phyloP scores from a whole-genome alignment of 2,888 invertebrate species.

The Aphidius colemani region DNA sequence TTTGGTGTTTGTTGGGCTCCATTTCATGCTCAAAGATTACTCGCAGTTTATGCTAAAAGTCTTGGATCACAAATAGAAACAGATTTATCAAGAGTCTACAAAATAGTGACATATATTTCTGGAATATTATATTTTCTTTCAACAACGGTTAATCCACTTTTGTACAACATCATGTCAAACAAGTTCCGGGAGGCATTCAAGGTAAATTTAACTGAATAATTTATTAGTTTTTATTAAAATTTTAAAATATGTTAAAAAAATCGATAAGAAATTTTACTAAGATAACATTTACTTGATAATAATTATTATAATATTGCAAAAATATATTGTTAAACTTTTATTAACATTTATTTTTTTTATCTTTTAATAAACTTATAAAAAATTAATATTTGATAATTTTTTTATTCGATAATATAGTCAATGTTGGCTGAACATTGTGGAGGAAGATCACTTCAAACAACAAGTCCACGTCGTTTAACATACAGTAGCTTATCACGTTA shows the following conservation, averaged over 20 bases:
- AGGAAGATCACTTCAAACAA: slow-evolving; percentile 41
- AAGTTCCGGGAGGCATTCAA: slow-evolving; percentile 74
- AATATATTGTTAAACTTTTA: background rate
- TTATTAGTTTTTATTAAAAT: background rate
- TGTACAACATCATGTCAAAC: slow-evolving; percentile 74
- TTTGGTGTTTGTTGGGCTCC: slow-evolving; percentile 87
- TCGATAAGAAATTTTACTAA: slow-evolving; percentile 36
- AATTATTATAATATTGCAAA: background rate
- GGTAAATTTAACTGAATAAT: slow-evolving; percentile 54
- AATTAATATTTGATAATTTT: slow-evolving; percentile 14
- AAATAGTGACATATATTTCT: slow-evolving; percentile 66
- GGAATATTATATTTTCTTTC: slow-evolving; percentile 72
- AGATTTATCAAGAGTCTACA: slow-evolving; percentile 61
- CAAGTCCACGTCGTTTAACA: slow-evolving; percentile 43
- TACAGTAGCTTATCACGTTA: slow-evolving; percentile 53
- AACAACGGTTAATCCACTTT: slow-evolving; percentile 72
- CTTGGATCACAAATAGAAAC: slow-evolving; percentile 62
- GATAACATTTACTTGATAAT: slow-evolving; percentile 30
- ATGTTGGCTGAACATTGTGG: slow-evolving; percentile 60
- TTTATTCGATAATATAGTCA: slow-evolving; percentile 47
- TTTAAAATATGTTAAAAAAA: too few species aligned
- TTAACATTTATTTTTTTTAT: too few species aligned
- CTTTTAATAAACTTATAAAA: too few species aligned
- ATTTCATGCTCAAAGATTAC: slow-evolving; percentile 87
- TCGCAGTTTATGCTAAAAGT: slow-evolving; percentile 75